Conservation (phyloP, 1,140 invertebrate species). For the Leptonema lineaticorne region DNA sequence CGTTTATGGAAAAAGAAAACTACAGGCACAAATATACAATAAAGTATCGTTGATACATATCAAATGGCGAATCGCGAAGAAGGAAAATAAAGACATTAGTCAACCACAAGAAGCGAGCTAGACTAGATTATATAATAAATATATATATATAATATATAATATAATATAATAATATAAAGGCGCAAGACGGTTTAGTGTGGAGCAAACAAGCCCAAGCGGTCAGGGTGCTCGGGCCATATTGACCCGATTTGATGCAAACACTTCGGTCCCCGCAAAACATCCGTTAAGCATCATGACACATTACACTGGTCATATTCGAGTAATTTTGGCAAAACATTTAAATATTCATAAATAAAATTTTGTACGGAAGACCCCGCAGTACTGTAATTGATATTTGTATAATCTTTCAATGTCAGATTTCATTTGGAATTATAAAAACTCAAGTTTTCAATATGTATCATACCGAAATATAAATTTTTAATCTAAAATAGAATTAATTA, state of each 20-base stretch:
- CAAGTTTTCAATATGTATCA: no score
- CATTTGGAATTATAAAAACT: no score
- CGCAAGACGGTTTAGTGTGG: slow-evolving; percentile 24
- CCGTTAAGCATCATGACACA: slow-evolving; percentile 17
- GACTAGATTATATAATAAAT: slow-evolving; percentile 20
- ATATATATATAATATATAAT: slow-evolving; percentile 8
- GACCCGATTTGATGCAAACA: neutral
- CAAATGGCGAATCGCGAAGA: slow-evolving; percentile 27
- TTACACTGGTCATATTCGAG: slow-evolving; percentile 3
- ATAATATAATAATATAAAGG: no score
- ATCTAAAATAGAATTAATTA: no score
- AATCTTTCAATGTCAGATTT: no score
- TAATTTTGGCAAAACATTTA: no score
- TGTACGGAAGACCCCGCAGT: no score
- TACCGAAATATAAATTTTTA: no score
- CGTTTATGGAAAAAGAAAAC: slow-evolving; percentile 5
- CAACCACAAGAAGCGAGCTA: slow-evolving; percentile 30
- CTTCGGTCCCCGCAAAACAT: slow-evolving; percentile 23
- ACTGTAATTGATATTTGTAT: no score
- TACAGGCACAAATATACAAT: slow-evolving; percentile 17
- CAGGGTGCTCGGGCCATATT: slow-evolving; percentile 1
- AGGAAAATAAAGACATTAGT: slow-evolving; percentile 24
- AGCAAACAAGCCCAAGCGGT: slow-evolving; percentile 23
- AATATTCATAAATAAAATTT: no score
- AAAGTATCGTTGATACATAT: slow-evolving; percentile 20